Percentiles rank a stretch among this genome's conserved stretches.
Conservation (phyloP, 2,888 invertebrate genomes). For the Brachylomia viminalis region DNA sequence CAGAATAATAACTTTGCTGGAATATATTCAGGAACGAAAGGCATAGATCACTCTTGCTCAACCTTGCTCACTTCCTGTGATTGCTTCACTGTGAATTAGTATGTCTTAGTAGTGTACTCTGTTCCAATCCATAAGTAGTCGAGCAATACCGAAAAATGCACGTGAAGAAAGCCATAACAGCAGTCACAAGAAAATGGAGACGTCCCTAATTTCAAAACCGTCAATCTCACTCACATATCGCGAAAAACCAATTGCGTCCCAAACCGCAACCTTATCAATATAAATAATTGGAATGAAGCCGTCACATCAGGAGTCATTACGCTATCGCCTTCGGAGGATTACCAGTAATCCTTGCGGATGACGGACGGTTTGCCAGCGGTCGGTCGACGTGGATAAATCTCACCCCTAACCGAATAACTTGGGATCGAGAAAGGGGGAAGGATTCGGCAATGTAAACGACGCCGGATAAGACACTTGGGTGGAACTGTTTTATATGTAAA, state of each 20-base stretch:
- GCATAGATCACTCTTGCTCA: no score
- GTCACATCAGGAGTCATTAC: constrained; percentile 73
- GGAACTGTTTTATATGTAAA: constrained; percentile 31
- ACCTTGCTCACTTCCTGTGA: not conserved
- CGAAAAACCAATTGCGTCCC: constrained; percentile 54
- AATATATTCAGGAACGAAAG: not conserved
- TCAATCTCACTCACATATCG: constrained; percentile 1
- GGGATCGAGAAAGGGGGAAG: constrained; percentile 31
- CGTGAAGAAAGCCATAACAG: not conserved
- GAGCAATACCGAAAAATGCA: not conserved
- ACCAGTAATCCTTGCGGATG: constrained; percentile 79
- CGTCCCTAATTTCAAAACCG: not conserved
- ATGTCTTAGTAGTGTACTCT: not conserved
- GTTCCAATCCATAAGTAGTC: not conserved
- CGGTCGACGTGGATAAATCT: constrained; percentile 78
- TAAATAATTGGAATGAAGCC: constrained; percentile 78
- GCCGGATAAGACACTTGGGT: constrained; percentile 22
- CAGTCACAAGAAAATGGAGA: not conserved
- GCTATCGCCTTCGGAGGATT: constrained; percentile 75
- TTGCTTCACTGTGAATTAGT: not conserved
- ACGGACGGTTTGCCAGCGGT: constrained; percentile 72
- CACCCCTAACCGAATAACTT: constrained; percentile 81
- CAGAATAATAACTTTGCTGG: not conserved
- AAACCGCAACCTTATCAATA: constrained; percentile 71
- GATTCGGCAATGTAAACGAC: constrained; percentile 28